Conservation (phyloP, 1,140 invertebrate genomes). For the Cherax destructor region DNA sequence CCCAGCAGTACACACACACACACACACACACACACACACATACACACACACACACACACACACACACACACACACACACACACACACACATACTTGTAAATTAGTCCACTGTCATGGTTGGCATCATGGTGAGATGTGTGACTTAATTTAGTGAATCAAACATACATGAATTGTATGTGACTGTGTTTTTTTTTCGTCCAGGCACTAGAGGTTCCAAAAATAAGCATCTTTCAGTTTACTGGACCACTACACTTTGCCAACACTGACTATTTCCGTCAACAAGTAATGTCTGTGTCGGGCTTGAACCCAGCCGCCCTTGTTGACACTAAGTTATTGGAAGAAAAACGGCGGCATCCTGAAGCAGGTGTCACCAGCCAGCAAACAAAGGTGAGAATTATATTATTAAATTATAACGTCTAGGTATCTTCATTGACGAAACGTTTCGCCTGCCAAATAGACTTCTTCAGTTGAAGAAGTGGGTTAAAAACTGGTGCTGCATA, state of each 20-base stretch:
- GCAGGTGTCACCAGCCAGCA: slow-evolving; percentile 3
- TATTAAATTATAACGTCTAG: too few species aligned
- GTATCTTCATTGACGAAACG: too few species aligned
- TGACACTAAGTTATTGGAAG: not conserved
- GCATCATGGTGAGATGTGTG: too few species aligned
- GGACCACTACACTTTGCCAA: slow-evolving; percentile 87
- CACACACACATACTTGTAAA: not conserved
- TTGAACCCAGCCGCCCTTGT: slow-evolving; percentile 74
- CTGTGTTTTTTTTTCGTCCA: slow-evolving; percentile 73
- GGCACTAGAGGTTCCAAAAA: slow-evolving; percentile 82
- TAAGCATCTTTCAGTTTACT: slow-evolving; percentile 87
- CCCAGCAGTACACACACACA: too few species aligned
- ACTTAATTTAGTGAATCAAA: not conserved
- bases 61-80: too few species aligned
- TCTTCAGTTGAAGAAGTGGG: too few species aligned
- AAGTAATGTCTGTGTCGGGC: slow-evolving; percentile 79
- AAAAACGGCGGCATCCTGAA: slow-evolving; percentile 5
- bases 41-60: too few species aligned
- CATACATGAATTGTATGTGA: not conserved
- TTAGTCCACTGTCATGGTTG: not conserved
- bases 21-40: too few species aligned
- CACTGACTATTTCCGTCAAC: slow-evolving; percentile 80
- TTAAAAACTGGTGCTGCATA: too few species aligned
- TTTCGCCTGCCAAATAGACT: too few species aligned
- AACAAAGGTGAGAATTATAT: not conserved